Base-by-base conservation (phyloP, 2,888 invertebrate species). In the Platycheirus rosarum region DNA sequence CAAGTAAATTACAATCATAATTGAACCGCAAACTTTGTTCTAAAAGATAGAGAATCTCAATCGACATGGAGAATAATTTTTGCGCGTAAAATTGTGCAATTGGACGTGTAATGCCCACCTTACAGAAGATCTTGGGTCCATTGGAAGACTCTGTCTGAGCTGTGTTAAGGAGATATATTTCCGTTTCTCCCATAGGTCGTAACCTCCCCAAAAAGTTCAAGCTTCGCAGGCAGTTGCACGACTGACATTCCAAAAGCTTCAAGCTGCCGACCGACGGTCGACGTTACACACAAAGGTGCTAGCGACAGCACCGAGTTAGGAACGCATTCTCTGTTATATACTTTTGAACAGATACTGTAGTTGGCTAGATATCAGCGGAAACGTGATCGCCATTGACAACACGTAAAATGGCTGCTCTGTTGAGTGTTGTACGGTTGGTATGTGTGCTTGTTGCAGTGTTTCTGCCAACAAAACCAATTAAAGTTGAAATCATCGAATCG, bases 361-460 rank as follows among this genome's bases (percentile, higher is more conserved):
- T 32, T 29, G 26, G 44, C 63, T 48, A 60, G 70, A 62, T 82
- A 77, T 82, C 77, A 68, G 57, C 66, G 82, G 71, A 73, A 82
- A 82, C 82, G 82, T 82, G 82, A 82, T 73, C 82, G 68, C 62
- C 71, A 77, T 77, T 82, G 82, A 82, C 82, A 82, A 82, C 82
- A 82, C 82, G 82, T 82, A 68, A 68, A 69, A 75, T 79, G 55
- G 74, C 26, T 70, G 65, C 42, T 53, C 40, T 60, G 63, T 26
- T 20, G 14, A 40, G 51, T 55, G 51, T 37, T 60, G 40, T 62
- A 32, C 29, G 26, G 71, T 57, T 44, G 57, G 71, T 71, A 51
- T 71, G 53, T 55, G 37, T 51, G n/a, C n/a, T 44, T 26, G 11
- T 14, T 57, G 53, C 35, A 26, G 26, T 46, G 29, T 53, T 37